Evolutionary conservation across 1,140 invertebrate species (phyloP), one percentile per base, ranked within the genome.

Genomic region (Anthonomus grandis): DNA sequence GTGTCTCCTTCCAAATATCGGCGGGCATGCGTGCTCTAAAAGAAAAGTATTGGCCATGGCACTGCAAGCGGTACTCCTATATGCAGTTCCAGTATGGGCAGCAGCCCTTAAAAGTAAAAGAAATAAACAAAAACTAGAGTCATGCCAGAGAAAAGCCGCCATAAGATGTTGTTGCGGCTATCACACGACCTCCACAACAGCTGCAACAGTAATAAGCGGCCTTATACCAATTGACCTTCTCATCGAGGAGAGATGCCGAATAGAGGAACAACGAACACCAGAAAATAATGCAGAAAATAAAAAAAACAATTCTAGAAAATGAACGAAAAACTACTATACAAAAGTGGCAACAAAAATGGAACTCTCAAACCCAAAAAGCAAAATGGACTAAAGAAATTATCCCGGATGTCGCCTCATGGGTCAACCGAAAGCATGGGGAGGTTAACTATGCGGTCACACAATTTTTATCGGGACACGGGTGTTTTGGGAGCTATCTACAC

Each of bases 141-240:
- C 23, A 31, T 31, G 54, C 4, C 60, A 68, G 25, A 60, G 63
- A 46, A 57, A 27, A 13, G 36, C 22, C 8, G 34, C 39, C 2
- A 47, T 63, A 10, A 31, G 64, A 24, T 54, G 65, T n/a, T 34
- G 38, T 8, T 37, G 19, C 1, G 61, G 52, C 2, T 68, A 68
- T 42, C 22, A 56, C 12, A 70, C 68, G 10, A 58, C 64, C 12
- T 68, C 65, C n/a, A 57, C 22, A 9, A 53, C 36, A 15, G 57
- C 66, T n/a, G 46, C 55, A n/a, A 31, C 60, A 25, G 62, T 63
- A 15, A 47, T 68, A 5, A 45, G 65, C 5, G 56, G 62, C 13
- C 49, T 47, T 4, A 57, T 56, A 3, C 67, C 67, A 4, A 64
- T 67, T n/a, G 62, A 66, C 44, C 48, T 69, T 25, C 21, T 69